Evolutionary conservation across 2,113 vertebrate species (phyloP), one percentile per base, ranked within the genome.

Genomic region (Hystrix brachyura): DNA sequence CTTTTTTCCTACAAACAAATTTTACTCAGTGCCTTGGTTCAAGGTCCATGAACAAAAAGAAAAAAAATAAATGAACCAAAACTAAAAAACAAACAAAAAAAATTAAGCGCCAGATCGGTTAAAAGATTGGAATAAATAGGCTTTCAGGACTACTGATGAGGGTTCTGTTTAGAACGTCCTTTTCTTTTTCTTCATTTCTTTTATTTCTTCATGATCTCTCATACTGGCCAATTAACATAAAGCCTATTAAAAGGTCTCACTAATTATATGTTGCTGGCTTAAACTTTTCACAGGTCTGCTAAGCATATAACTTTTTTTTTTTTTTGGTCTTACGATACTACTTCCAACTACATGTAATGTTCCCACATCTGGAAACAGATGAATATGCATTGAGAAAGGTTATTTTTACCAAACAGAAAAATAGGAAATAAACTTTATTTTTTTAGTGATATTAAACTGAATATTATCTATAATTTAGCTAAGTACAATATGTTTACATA

Each of bases 281-380:
- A 91, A 93, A 55, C 17, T 74, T 38, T 74, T 80, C 87, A 91
- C 27, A 87, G 53, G 95, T 59, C 81, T 82, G 5, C n/a, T 90
- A 87, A 65, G 29, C 3, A 95, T 69, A 19, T 25, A 90, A 82
- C 29, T 78, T 18, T 29, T 85, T 53, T 90, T 85, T 87, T 84
- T 59, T 74, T 93, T 88, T 79, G 60, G 18, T 79, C 32, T 69
- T 89, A 59, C 74, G 4, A 72, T 93, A 65, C 51, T 53, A 90
- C 59, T 85, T 87, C 51, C 32, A 90, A 94, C 95, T 53, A 88
- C 17, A 87, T 17, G 8, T 86, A 69, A 91, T 15, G 64, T 9
- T 81, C 46, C 11, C 48, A 84, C 7, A 95, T n/a, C 87, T 76
- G 53, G 12, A 90, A 96, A 94, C 1, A 89, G 4, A 86, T 71